These are phyloP conservation scores for Hyppa rectilinea DNA, from an alignment of 2,888 invertebrate species.

Conservation along the genomic window DNA sequence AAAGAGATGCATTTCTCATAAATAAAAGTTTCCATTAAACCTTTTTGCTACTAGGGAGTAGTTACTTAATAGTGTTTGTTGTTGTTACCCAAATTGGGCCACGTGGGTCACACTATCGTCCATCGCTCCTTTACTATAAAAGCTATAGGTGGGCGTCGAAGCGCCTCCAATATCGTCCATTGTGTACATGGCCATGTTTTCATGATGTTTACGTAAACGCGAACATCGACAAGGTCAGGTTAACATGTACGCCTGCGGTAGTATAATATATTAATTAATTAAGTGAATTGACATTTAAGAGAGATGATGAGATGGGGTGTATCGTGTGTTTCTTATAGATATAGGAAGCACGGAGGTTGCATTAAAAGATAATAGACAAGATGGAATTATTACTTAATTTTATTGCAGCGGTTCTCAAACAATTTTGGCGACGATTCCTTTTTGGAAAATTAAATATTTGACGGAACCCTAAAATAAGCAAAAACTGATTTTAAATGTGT, in stretches of 20 bases:
- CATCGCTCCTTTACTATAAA: slow-evolving; percentile 7
- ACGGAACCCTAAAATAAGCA: too few species aligned
- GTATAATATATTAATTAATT: slow-evolving; percentile 47
- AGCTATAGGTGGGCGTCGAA: slow-evolving; percentile 12
- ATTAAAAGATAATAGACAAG: background rate
- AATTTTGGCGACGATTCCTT: too few species aligned
- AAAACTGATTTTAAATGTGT: too few species aligned
- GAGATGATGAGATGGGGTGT: slow-evolving; percentile 2
- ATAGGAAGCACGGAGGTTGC: background rate
- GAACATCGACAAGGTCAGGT: slow-evolving; percentile 44
- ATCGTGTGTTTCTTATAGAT: background rate
- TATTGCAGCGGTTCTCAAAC: too few species aligned
- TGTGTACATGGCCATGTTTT: slow-evolving; percentile 20
- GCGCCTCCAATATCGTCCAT: slow-evolving; percentile 15
- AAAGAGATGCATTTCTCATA: background rate
- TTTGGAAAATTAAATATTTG: too few species aligned
- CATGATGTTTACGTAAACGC: slow-evolving; percentile 35
- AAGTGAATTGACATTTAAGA: slow-evolving; percentile 46
- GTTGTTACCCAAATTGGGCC: slow-evolving; percentile 17
- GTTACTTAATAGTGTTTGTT: slow-evolving; percentile 31
- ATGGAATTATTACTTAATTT: too few species aligned
- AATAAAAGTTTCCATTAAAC: background rate
- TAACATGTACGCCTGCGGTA: slow-evolving; percentile 27
- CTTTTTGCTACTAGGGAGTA: background rate
- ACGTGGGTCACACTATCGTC: slow-evolving; percentile 30